Evolutionary conservation across 1,140 invertebrate genomes (phyloP).

Genomic region (Thaumatotibia leucotreta): DNA sequence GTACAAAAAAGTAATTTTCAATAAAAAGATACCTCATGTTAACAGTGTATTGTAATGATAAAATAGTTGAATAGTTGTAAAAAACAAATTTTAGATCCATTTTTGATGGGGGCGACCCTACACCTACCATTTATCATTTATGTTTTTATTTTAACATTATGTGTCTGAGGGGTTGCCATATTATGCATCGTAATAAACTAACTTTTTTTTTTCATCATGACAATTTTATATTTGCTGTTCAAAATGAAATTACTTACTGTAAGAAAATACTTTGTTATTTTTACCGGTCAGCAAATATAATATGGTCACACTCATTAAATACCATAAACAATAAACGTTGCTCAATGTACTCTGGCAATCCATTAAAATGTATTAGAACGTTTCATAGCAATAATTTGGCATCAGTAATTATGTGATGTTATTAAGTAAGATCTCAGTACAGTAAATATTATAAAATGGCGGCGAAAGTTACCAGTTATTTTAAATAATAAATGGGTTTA

Average conservation of each 20-base stretch:
- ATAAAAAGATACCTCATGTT: constrained; percentile 58
- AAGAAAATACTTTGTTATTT: not conserved
- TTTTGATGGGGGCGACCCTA: constrained; percentile 42
- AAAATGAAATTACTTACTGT: not conserved
- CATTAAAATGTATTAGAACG: not conserved
- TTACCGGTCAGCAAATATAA: not conserved
- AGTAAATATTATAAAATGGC: not conserved
- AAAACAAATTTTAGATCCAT: constrained; percentile 37
- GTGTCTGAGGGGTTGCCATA: constrained; percentile 14
- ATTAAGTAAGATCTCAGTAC: constrained; percentile 4
- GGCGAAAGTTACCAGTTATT: not conserved
- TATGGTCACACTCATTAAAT: not conserved
- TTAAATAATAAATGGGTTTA: not conserved
- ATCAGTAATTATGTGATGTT: not conserved
- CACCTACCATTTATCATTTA: constrained; percentile 26
- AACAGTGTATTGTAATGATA: constrained; percentile 69
- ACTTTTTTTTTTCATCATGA: not conserved
- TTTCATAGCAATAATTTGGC: constrained; percentile 7
- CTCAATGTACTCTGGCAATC: constrained; percentile 5
- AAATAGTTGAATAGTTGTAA: constrained; percentile 46
- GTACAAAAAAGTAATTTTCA: constrained; percentile 53
- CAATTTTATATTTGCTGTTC: not conserved
- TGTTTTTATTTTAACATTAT: constrained; percentile 5
- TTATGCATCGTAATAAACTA: not conserved
- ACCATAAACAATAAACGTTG: not conserved